Evolutionary conservation across 35 echinoderm and acorn worm species (phyloP), one percentile per base, ranked within the genome.

Genomic region (Patiria miniata): DNA sequence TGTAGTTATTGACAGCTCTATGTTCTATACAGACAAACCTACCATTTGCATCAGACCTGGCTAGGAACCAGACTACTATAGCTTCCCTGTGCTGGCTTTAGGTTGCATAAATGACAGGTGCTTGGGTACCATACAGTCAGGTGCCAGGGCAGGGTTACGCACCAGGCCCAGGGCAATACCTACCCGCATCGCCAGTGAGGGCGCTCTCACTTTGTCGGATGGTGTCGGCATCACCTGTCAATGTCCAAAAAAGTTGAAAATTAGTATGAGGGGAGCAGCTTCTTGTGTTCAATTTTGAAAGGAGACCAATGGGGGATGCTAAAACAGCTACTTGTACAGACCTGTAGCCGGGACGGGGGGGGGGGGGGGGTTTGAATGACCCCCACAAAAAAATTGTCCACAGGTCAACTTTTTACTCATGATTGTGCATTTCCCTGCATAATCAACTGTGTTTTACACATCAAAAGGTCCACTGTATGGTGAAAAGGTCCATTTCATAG

Each of bases 141-240:
- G 54, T 51, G 76, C 85, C 16, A 90, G 78, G 12, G 90, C 87
- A 16, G 90, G 87, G 58, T 83, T 84, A 50, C 94, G 51, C 6
- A 93, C 69, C 36, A 97, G 39, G 2, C 94, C 94, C 37, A 97
- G 52, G 32, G 84, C 81, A 36, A 93, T 83, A 4, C 91, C 94
- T 47, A 97, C 36, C 30, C 78, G 85, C 28, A 85, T 80, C 5
- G 88, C 61, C 91, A 89, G 52, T 0, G 87, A 93, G 14, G 88
- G 52, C 36, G 81, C 59, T 22, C 81, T 86, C 18, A 90, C 83
- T 61, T 93, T 97, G 28, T 86, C 79, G 22, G 89, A 87, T 33
- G 94, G 84, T 78, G 79, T 91, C 18, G 94, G 94, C 54, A 96
- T 92, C 5, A 92, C 86, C 94, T 96, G 82, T 28, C 37, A 60